Percentiles rank a stretch among this genome's conserved stretches.
These are phyloP conservation scores for Syritta pipiens DNA, from an alignment of 2,888 invertebrate species.

Conservation along the genomic window DNA sequence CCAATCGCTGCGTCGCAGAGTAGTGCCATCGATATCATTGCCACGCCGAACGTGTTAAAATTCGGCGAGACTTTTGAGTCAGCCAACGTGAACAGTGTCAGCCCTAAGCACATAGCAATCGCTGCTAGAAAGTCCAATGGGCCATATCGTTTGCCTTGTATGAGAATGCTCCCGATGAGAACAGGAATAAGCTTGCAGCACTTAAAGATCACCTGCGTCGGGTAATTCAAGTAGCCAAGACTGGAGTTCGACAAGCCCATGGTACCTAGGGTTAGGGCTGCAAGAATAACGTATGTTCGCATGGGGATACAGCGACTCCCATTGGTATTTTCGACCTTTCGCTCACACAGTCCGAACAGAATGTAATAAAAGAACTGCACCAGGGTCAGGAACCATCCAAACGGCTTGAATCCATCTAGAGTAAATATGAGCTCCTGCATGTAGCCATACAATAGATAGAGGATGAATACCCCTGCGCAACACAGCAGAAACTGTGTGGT, in stretches of 20 bases:
- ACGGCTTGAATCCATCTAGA: slow-evolving; percentile 91
- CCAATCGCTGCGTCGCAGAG: slow-evolving; percentile 97
- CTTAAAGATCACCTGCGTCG: slow-evolving; percentile 98
- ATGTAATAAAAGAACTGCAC: slow-evolving; percentile 94
- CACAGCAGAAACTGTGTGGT: slow-evolving; percentile 88
- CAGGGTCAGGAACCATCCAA: slow-evolving; percentile 95
- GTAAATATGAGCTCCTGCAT: slow-evolving; percentile 95
- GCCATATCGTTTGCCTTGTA: slow-evolving; percentile 93
- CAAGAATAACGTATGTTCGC: slow-evolving; percentile 88
- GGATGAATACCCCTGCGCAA: slow-evolving; percentile 89
- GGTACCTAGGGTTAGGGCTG: slow-evolving; percentile 93
- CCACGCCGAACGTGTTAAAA: slow-evolving; percentile 85
- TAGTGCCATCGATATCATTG: slow-evolving; percentile 90
- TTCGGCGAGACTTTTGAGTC: slow-evolving; percentile 88
- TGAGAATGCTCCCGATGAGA: slow-evolving; percentile 94
- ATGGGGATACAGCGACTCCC: slow-evolving; percentile 89
- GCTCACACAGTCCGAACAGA: slow-evolving; percentile 88
- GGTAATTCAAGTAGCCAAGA: slow-evolving; percentile 96
- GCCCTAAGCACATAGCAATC: slow-evolving; percentile 90
- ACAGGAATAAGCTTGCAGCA: slow-evolving; percentile 98
- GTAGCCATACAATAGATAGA: slow-evolving; percentile 95
- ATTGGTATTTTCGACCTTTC: slow-evolving; percentile 81
- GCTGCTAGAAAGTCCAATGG: slow-evolving; percentile 92
- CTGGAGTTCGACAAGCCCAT: slow-evolving; percentile 98
- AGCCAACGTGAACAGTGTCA: slow-evolving; percentile 93